Evolutionary conservation across 2,888 invertebrate genomes (phyloP).

Genomic region (Drosophila borborema): DNA sequence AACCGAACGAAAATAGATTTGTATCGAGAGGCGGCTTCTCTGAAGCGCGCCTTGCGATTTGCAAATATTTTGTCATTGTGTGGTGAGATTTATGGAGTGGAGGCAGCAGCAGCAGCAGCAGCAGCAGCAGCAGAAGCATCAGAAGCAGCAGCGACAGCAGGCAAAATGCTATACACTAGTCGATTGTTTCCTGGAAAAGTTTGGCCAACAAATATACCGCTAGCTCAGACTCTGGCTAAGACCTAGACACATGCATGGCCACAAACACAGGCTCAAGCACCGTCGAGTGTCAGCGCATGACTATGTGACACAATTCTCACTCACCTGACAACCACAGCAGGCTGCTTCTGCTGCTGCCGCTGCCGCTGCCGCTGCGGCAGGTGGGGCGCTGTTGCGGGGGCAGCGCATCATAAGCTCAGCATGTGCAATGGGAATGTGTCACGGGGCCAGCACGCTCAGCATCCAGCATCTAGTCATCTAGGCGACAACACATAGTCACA

Average conservation of each 20-base stretch:
- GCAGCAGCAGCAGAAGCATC: conserved; percentile 35
- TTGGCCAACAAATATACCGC: conserved; percentile 64
- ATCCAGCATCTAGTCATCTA: conserved; percentile 20
- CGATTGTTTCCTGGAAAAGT: conserved; percentile 79
- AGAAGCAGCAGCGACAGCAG: conserved; percentile 42
- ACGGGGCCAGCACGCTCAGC: conserved; percentile 76
- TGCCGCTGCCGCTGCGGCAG: conserved; percentile 13
- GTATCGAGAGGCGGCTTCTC: conserved; percentile 82
- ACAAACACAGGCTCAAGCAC: conserved; percentile 25
- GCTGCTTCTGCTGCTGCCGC: conserved; percentile 22
- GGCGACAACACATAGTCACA: conserved; percentile 34
- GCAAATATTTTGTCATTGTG: conserved; percentile 84
- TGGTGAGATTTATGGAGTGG: conserved; percentile 83
- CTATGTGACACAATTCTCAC: conserved; percentile 84
- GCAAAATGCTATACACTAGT: conserved; percentile 60
- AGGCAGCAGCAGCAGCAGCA: conserved; percentile 59
- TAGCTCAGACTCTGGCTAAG: conserved; percentile 52
- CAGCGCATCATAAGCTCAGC: conserved; percentile 63
- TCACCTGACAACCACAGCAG: conserved; percentile 72
- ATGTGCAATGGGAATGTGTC: conserved; percentile 75
- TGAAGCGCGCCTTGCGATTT: conserved; percentile 83
- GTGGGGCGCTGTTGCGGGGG: conserved; percentile 46
- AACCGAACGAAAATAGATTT: conserved; percentile 79
- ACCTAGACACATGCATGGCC: conserved; percentile 39
- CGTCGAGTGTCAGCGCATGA: conserved; percentile 73